These are phyloP conservation scores for Empis livida DNA, from an alignment of 2,888 invertebrate species.

Conservation along the genomic window DNA sequence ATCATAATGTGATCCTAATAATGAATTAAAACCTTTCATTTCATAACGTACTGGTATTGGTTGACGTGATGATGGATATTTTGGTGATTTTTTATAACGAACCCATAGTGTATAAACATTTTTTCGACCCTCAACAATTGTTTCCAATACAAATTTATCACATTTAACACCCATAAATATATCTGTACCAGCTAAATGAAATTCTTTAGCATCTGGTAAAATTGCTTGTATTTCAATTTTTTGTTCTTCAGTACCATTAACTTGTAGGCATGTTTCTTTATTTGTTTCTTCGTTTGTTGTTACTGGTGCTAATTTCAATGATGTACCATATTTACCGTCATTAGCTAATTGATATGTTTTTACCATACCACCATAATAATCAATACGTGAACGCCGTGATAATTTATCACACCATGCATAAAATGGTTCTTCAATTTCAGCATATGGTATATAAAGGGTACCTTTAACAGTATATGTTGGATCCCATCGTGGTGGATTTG, in stretches of 20 bases:
- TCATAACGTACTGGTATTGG: slow-evolving; percentile 74
- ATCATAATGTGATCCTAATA: slow-evolving; percentile 93
- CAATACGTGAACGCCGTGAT: slow-evolving; percentile 70
- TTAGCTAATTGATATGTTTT: slow-evolving; percentile 68
- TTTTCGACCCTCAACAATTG: slow-evolving; percentile 59
- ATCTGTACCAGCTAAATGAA: slow-evolving; percentile 54
- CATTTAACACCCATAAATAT: slow-evolving; percentile 55
- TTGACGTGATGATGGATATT: slow-evolving; percentile 33
- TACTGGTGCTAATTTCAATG: slow-evolving; percentile 73
- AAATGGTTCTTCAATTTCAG: slow-evolving; percentile 86
- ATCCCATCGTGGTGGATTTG: slow-evolving; percentile 52
- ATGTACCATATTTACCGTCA: slow-evolving; percentile 52
- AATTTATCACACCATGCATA: slow-evolving; percentile 73
- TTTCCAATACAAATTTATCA: slow-evolving; percentile 64
- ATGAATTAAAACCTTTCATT: slow-evolving; percentile 84
- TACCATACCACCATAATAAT: slow-evolving; percentile 93
- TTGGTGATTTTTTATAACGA: slow-evolving; percentile 50
- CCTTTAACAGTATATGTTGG: slow-evolving; percentile 63
- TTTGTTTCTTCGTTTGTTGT: slow-evolving; percentile 63
- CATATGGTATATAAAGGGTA: slow-evolving; percentile 76
- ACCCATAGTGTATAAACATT: slow-evolving; percentile 88
- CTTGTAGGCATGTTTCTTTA: slow-evolving; percentile 64
- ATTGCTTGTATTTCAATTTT: slow-evolving; percentile 59
- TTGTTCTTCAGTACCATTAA: slow-evolving; percentile 56
- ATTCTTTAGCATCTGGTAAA: slow-evolving; percentile 67